Evolutionary conservation across 2,888 invertebrate genomes (phyloP), one percentile per base, ranked within the genome.

Genomic region (Lasioglossum vierecki): DNA sequence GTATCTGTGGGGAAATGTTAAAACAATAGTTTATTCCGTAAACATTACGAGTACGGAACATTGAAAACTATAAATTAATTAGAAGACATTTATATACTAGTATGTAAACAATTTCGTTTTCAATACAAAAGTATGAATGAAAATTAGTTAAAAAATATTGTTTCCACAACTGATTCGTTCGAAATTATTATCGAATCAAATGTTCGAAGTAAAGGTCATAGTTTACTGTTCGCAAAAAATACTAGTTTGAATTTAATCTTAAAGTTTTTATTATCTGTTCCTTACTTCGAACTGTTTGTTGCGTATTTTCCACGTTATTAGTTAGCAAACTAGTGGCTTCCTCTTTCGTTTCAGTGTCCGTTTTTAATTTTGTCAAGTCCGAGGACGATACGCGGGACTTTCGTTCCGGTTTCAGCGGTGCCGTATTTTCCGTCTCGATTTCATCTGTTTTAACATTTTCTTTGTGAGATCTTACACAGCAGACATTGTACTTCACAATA

Each of bases 401-500:
- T 46, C 93, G 90, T 82, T 92, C 91, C 2, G 92, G 91, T 84
- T 93, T 93, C 57, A 87, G 79, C 13, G 92, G 91, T 46, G 88
- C 91, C 75, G 81, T 66, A 72, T 88, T 91, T 46, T 87, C 88
- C 1, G 78, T 78, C 30, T 76, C 49, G 15, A 13, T 75, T 26
- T 49, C 26, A n/a, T 82, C 87, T 4, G 77, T 39, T 75, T 89
- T 88, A 41, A 80, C 82, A n/a, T 80, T 83, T 72, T 86, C 82
- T 26, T 84, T 82, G 26, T 83, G 85, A 68, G 81, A 86, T 57
- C 85, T 86, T 6, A 75, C 74, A 76, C 94, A 93, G 73, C 93
- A 94, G 4, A 88, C 84, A 78, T 95, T 95, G 77, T 92, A 94
- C 77, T 92, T 93, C 0, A 93, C 91, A 41, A 95, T 94, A 82